Evolutionary conservation across 2,113 vertebrate species (phyloP), one percentile per base, ranked within the genome.

Genomic region (Lasiurus cinereus): DNA sequence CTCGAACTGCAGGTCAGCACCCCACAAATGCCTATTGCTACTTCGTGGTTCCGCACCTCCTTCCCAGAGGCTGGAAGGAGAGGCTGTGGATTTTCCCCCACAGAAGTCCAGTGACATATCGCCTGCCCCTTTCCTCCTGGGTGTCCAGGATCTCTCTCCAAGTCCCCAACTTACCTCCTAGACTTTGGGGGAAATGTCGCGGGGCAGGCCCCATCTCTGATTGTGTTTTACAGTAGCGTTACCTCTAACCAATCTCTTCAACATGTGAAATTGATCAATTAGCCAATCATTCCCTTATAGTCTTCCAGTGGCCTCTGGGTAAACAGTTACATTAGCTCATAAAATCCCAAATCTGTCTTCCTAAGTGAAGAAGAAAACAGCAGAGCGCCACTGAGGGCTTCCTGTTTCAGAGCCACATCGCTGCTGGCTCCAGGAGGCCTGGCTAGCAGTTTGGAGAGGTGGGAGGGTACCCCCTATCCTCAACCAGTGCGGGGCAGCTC

Each of bases 311-410:
- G 82, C 89, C 94, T 80, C 50, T 94, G 91, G 85, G 94, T 96
- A 96, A 97, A 97, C 12, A 97, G 95, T 89, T 96, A 97, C 83
- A 94, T 64, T 85, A 94, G 85, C 36, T 97, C 73, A 94, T 96
- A 96, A 97, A 98, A 96, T 80, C 82, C 79, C 46, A 96, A 95
- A 89, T 97, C 95, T 97, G 86, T 96, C 96, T 97, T 96, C 84
- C 67, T 80, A 46, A 89, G 83, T 11, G 79, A 92, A 39, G 13
- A 2, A 2, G 13, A 84, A 50, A 70, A 46, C 78, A 93, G 79
- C 48, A 50, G 52, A 80, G 88, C 64, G 92, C 27, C 66, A 90
- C 83, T 96, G 73, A 97, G 93, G 88, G 46, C 14, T 54, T 90
- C 95, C 64, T n/a, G 6, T 88, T 76, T 96, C 52, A 83, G 13